Evolutionary conservation across 1,140 invertebrate species (phyloP).

Genomic region (Pachypeltis micranthus): DNA sequence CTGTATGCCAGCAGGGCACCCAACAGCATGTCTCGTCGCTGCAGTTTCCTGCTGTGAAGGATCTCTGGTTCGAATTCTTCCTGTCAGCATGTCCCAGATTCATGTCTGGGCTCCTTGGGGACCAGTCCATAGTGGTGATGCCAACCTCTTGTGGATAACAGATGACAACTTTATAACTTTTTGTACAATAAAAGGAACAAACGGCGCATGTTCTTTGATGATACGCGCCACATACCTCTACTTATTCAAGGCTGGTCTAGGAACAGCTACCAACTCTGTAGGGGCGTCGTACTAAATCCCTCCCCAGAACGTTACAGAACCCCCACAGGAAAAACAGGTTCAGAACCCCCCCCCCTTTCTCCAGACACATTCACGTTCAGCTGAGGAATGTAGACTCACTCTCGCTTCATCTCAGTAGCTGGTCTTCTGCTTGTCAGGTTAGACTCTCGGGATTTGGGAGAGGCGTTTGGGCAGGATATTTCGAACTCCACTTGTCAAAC

Average conservation of each 20-base stretch:
- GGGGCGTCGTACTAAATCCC: not conserved
- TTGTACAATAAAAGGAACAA: not conserved
- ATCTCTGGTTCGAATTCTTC: not conserved
- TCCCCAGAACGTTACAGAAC: conserved; percentile 2
- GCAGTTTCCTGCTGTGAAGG: not conserved
- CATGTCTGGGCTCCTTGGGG: not conserved
- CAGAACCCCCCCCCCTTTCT: not conserved
- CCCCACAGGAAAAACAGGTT: conserved; percentile 6
- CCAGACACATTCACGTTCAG: not conserved
- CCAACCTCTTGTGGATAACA: conserved; percentile 5
- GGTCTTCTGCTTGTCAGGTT: not conserved
- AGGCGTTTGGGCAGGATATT: not conserved
- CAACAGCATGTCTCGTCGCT: too few relatives aligned
- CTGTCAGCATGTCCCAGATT: conserved; percentile 10
- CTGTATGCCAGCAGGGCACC: too few relatives aligned
- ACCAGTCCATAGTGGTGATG: conserved; percentile 7
- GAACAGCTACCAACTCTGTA: conserved; percentile 10
- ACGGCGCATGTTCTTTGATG: conserved; percentile 13
- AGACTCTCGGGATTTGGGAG: not conserved
- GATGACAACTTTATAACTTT: conserved; percentile 7
- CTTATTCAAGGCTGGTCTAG: not conserved
- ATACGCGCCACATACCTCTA: not conserved
- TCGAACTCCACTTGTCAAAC: not conserved
- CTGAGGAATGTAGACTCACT: not conserved
- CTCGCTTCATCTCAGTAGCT: conserved; percentile 11